Conservation (phyloP, 2,797 vertebrate species). For the Poecilia picta region DNA sequence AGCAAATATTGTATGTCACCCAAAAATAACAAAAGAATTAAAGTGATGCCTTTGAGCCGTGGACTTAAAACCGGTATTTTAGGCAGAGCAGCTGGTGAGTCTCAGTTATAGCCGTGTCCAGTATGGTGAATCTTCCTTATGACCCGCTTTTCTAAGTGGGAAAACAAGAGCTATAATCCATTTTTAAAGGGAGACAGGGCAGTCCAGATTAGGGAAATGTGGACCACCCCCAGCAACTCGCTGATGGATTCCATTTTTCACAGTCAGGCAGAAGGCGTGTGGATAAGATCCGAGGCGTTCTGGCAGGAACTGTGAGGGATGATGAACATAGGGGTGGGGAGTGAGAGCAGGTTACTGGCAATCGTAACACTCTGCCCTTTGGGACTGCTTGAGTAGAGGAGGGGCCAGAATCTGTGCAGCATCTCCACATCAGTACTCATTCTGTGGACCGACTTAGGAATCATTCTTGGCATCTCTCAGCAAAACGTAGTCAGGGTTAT, state of each 20-base stretch:
- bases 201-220: slow-evolving; percentile 70
- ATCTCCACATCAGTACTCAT: slow-evolving; percentile 45
- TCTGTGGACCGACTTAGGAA: slow-evolving; percentile 31
- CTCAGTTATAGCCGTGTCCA: slow-evolving; percentile 49
- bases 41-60: slow-evolving; percentile 11
- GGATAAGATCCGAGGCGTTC: slow-evolving; percentile 67
- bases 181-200: slow-evolving; percentile 62
- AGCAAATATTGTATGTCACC: slow-evolving; percentile 25
- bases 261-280: slow-evolving; percentile 46
- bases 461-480: slow-evolving; percentile 27
- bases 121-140: slow-evolving; percentile 49
- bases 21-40: slow-evolving; percentile 15
- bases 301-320: slow-evolving; percentile 63
- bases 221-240: slow-evolving; percentile 61
- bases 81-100: slow-evolving; percentile 21
- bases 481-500: slow-evolving; percentile 52
- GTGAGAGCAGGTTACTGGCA: slow-evolving; percentile 71
- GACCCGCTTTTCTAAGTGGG: slow-evolving; percentile 51
- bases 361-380: slow-evolving; percentile 40
- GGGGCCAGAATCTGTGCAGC: slow-evolving; percentile 46
- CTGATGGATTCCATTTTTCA: slow-evolving; percentile 71
- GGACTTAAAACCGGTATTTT: slow-evolving; percentile 26
- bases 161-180: slow-evolving; percentile 66
- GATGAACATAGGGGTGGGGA: slow-evolving; percentile 59
- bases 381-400: slow-evolving; percentile 56